A percentile compares a stretch with the other conserved stretches of the same genome.
Evolutionary conservation across 2,888 invertebrate genomes (phyloP).

Genomic region (Allophyes oxyacanthae): DNA sequence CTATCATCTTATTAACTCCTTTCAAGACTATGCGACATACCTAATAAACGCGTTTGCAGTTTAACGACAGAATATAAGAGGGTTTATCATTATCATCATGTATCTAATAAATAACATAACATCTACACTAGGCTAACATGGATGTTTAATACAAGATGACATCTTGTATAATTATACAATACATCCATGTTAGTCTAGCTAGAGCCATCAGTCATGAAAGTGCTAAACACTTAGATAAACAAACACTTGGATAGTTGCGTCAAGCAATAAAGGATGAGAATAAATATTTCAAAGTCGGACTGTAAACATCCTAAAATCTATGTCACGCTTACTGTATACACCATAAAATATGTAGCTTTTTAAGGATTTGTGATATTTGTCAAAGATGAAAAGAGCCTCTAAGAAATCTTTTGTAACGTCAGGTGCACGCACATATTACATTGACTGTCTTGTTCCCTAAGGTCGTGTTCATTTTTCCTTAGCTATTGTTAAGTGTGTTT

Average conservation of each 20-base stretch:
- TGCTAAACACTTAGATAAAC: constrained; percentile 11
- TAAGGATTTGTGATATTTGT: constrained; percentile 39
- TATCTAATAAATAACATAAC: constrained; percentile 49
- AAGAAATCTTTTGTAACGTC: constrained; percentile 45
- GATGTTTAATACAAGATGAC: constrained; percentile 31
- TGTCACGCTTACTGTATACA: neutral
- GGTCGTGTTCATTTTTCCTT: constrained; percentile 35
- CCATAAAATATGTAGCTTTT: constrained; percentile 12
- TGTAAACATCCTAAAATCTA: constrained; percentile 4
- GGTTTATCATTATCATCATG: constrained; percentile 38
- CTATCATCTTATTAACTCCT: neutral
- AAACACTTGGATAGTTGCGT: constrained; percentile 5
- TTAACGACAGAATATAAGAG: constrained; percentile 20
- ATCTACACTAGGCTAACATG: too few species aligned
- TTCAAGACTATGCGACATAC: constrained; percentile 3
- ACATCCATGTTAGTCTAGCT: too few species aligned
- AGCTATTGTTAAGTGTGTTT: constrained; percentile 8
- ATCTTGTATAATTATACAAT: too few species aligned
- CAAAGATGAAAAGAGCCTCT: constrained; percentile 47
- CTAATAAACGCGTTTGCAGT: constrained; percentile 7
- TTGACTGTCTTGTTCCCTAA: constrained; percentile 18
- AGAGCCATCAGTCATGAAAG: too few species aligned
- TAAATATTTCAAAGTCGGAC: neutral
- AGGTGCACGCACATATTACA: constrained; percentile 35
- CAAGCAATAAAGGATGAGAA: neutral